These are phyloP conservation scores for Myiotriccus ornatus DNA, from an alignment of 2,797 vertebrate genomes.

Conservation along the genomic window DNA sequence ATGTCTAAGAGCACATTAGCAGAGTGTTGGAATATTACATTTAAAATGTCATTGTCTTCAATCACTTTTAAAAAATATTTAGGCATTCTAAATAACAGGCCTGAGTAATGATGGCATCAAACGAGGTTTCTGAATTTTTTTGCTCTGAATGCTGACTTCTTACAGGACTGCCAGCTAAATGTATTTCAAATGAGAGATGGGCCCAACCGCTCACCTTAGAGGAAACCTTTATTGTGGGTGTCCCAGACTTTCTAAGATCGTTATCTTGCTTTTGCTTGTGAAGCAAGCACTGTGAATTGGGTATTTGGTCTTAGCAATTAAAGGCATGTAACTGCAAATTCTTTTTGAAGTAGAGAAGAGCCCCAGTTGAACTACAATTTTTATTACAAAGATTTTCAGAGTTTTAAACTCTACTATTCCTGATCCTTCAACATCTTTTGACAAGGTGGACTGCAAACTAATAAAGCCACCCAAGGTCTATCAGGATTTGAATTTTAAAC, in stretches of 20 bases:
- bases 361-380: background rate
- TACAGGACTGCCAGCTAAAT: background rate
- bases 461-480: background rate
- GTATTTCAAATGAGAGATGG: background rate
- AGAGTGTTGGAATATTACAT: background rate
- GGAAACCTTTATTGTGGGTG: background rate
- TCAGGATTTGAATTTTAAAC: background rate
- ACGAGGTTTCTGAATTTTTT: background rate
- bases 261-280: background rate
- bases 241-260: fast-evolving
- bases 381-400: background rate
- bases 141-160: background rate
- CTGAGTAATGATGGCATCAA: background rate
- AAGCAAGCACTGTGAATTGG: background rate
- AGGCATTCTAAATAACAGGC: background rate
- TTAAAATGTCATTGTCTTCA: constrained; percentile 19
- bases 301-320: background rate
- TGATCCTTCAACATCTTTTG: background rate
- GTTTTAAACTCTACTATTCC: background rate
- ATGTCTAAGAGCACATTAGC: constrained; percentile 13
- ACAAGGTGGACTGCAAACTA: background rate
- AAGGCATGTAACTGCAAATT: background rate
- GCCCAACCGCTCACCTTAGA: background rate
- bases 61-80: constrained; percentile 13
- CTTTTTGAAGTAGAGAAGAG: background rate